Evolutionary conservation across 1,140 invertebrate genomes (phyloP).

Genomic region (Doryteuthis pealeii): DNA sequence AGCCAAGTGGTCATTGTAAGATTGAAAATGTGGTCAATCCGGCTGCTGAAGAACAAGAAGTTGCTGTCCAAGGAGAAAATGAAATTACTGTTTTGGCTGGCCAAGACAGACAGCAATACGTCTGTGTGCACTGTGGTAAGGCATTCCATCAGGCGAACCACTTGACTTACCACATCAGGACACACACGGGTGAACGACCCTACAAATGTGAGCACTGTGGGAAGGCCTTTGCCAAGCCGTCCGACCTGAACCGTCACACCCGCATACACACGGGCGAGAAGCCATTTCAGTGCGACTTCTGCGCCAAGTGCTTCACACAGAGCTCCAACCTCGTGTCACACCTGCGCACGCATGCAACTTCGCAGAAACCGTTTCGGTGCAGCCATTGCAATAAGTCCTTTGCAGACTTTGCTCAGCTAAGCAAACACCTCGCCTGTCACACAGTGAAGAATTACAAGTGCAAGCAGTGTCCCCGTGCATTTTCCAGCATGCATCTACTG

Average conservation of each 20-base stretch:
- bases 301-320: constrained; percentile 51
- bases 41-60: neutral
- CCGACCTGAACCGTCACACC: constrained; percentile 31
- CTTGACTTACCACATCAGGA: constrained; percentile 21
- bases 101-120: neutral
- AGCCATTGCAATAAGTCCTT: constrained; percentile 85
- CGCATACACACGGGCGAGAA: constrained; percentile 77
- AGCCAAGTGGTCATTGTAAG: too few species aligned
- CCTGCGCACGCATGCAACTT: constrained; percentile 77
- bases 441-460: constrained; percentile 86
- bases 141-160: neutral
- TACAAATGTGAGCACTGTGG: constrained; percentile 37
- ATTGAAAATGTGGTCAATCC: too few species aligned
- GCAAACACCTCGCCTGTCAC: constrained; percentile 94
- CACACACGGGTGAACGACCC: constrained; percentile 30
- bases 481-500: constrained; percentile 65
- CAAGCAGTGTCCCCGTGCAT: constrained; percentile 84
- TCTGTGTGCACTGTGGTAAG: constrained; percentile 2
- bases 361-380: constrained; percentile 82
- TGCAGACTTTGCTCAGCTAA: constrained; percentile 89
- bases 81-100: neutral
- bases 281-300: constrained; percentile 61
- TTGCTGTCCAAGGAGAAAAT: neutral
- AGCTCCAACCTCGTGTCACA: constrained; percentile 68
- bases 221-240: constrained; percentile 31